Percentiles rank a stretch among this genome's conserved stretches.
Evolutionary conservation across 1,140 invertebrate species (phyloP).

Genomic region (Brachionus plicatilis): DNA sequence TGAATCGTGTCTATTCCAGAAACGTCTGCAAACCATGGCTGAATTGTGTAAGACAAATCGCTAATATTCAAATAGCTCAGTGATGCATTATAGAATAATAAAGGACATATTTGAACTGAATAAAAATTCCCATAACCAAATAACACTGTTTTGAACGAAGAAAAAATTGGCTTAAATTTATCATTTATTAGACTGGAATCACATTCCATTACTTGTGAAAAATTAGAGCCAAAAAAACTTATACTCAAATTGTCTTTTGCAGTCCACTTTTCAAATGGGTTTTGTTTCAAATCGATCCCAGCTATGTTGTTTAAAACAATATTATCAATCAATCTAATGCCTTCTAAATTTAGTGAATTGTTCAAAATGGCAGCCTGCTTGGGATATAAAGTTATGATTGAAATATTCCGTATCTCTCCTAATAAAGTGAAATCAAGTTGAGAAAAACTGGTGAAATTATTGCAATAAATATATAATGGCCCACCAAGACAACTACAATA

Average conservation of each 20-base stretch:
- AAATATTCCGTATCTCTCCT: background rate
- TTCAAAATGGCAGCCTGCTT: background rate
- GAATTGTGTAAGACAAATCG: background rate
- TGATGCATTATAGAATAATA: background rate
- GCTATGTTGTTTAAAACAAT: slow-evolving; percentile 3
- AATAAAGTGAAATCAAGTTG: slow-evolving; percentile 18
- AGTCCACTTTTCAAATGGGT: background rate
- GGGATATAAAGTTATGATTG: background rate
- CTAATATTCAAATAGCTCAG: background rate
- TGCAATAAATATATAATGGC: background rate
- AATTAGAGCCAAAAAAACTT: background rate
- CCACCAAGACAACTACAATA: slow-evolving; percentile 1
- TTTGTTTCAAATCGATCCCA: background rate
- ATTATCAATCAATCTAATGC: background rate
- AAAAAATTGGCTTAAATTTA: background rate
- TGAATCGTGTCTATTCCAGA: background rate
- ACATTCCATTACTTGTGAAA: background rate
- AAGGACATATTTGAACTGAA: background rate
- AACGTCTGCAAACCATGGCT: background rate
- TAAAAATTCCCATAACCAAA: background rate
- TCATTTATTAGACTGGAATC: background rate
- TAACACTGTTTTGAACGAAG: background rate
- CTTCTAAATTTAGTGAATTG: background rate
- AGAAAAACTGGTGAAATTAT: background rate
- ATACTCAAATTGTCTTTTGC: background rate